Base-by-base conservation (phyloP, 2,797 vertebrate genomes). In the Poeciliopsis paucimaculata region DNA sequence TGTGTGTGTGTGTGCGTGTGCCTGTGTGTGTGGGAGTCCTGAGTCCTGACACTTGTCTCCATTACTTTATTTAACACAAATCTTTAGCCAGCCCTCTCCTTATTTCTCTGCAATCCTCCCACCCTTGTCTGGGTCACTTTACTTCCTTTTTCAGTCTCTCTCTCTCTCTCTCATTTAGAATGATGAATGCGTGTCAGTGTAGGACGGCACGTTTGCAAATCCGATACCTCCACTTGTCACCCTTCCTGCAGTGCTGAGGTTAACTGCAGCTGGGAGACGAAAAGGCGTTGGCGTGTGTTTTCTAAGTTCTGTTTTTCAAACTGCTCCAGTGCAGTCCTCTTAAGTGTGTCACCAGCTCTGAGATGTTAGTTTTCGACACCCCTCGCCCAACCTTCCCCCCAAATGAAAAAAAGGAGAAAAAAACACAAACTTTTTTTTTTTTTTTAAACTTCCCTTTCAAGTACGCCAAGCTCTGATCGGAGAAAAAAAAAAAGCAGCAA, bases 21-120 rank as follows among this genome's bases (percentile, higher is more conserved):
- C 1, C 55, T 71, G 1, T 51, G 82, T 26, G 53, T 74, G 62
- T 70, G 1, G 73, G 85, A 86, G 87, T n/a, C n/a, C n/a, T n/a
- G n/a, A n/a, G n/a, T n/a, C n/a, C n/a, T n/a, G n/a, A n/a, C n/a
- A n/a, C 93, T 89, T 80, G 90, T 94, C 87, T 91, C 89, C 91
- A 94, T 95, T 94, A 91, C 91, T 94, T 94, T 92, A 91, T 92
- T 90, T 93, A 90, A 94, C 92, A 92, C 70, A 73, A 78, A 86
- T 88, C 78, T 82, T 85, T 89, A 85, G 51, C 62, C 28, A 55
- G 71, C 86, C 88, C 89, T 88, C 78, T 87, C 83, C 81, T 53
- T 26, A 53, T 53, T 53, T 23, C 51, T 53, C 51, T 53, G 51
- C 51, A 53, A 77, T 72, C 76, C 76, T 72, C 72, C 79, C 76